Evolutionary conservation across 2,888 invertebrate genomes (phyloP), one percentile per base, ranked within the genome.

Genomic region (Campoplex nolae): DNA sequence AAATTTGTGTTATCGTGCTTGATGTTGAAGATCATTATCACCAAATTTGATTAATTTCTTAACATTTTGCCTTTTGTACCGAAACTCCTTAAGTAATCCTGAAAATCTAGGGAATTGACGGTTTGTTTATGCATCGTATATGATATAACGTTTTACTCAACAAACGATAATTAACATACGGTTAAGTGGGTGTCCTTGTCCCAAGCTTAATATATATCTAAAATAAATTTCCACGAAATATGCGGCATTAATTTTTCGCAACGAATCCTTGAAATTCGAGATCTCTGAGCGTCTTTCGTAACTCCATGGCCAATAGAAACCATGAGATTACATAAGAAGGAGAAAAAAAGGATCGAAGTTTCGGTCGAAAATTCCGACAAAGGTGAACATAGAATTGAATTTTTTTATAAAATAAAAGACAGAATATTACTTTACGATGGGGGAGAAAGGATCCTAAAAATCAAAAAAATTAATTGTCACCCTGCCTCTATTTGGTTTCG

Each of bases 191-290:
- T 51, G 32, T 62, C 62, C 62, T 62, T 62, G 32, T 71, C 38
- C 18, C 38, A 62, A 9, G 28, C 23, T 23, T 56, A 28, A 23
- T 38, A 65, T 28, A 62, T 76, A 6, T 56, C 35, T 78, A 23
- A 42, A 48, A 79, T 42, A 9, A 35, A 70, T 70, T 81, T 81
- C 51, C 48, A 65, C 65, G 73, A 65, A 81, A 65, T 51, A 65
- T 51, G 35, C 13, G 38, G 13, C 16, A 42, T 45, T 45, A 32
- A 23, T 75, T 82, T 82, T 51, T 75, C 75, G 74, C 42, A 82
- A 75, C 42, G 38, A 54, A 67, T 82, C 75, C 82, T 82, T 82
- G 82, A 75, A 75, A 82, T 82, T 82, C 56, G 82, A 67, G 75
- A 75, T 67, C 56, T 51, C 38, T 68, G 23, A 58, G 11, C 58